phyloP scores from a whole-genome alignment of 2,113 vertebrate species.

The Ceyx margarethae region DNA sequence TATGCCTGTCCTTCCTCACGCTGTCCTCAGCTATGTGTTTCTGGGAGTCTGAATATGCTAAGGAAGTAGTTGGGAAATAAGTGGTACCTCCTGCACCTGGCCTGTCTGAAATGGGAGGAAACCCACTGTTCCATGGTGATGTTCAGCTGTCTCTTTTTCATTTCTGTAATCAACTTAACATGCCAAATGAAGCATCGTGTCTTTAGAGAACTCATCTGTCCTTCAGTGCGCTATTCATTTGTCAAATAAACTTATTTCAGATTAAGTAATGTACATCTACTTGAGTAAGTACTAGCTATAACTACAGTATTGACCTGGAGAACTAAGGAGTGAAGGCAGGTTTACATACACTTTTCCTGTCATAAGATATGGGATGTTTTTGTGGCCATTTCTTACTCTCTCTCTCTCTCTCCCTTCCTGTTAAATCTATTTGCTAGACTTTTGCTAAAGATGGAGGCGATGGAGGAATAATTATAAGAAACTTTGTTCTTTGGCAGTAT shows the following conservation, averaged over 20 bases:
- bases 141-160: not conserved
- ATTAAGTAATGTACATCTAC: not conserved
- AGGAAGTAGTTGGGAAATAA: not conserved
- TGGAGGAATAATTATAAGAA: not conserved
- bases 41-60: not conserved
- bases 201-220: not conserved
- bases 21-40: not conserved
- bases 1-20: not conserved
- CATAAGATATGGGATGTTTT: not conserved
- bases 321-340: not conserved
- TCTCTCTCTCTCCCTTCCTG: not conserved
- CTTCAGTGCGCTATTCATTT: not conserved
- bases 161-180: not conserved
- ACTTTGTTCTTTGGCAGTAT: not conserved
- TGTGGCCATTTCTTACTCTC: not conserved
- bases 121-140: not conserved
- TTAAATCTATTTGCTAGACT: not conserved
- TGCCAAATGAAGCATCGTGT: not conserved
- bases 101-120: not conserved
- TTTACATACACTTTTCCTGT: not conserved
- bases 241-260: not conserved
- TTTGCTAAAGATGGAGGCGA: not conserved
- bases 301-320: not conserved
- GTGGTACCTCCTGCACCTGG: not conserved
- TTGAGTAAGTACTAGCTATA: not conserved